Conservation (phyloP, 1,140 invertebrate species). For the Lepidurus couesii region DNA sequence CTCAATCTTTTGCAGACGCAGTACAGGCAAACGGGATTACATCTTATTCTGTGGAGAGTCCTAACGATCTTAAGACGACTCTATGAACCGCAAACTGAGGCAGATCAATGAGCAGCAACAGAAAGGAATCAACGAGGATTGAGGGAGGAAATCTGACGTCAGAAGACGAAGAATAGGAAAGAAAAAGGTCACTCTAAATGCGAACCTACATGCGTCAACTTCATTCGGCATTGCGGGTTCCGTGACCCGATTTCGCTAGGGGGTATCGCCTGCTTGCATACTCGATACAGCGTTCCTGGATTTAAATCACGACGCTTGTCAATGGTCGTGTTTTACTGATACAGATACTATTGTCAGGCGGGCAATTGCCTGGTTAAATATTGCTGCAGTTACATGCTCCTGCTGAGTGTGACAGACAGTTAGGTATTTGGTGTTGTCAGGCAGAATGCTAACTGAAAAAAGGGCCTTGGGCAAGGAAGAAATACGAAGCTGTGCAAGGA, state of each 20-base stretch:
- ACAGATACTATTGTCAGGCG: too few species aligned
- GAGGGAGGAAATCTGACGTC: background rate
- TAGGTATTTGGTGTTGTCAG: constrained; percentile 8
- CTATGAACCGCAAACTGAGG: background rate
- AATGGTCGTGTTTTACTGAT: too few species aligned
- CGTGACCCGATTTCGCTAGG: background rate
- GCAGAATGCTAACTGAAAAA: background rate
- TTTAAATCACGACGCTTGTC: too few species aligned
- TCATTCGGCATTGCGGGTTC: background rate
- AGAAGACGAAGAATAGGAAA: background rate
- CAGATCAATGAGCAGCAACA: background rate
- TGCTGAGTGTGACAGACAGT: background rate
- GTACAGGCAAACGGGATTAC: too few species aligned
- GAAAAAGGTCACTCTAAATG: too few species aligned
- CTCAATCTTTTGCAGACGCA: too few species aligned
- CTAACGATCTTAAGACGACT: background rate
- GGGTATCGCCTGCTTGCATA: too few species aligned
- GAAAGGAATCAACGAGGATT: constrained; percentile 14
- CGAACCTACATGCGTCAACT: background rate
- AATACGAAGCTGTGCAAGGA: background rate
- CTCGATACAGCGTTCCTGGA: too few species aligned
- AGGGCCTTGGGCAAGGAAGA: background rate
- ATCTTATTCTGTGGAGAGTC: too few species aligned
- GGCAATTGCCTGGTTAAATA: too few species aligned
- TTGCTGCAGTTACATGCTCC: too few species aligned